Percentiles rank a stretch among this genome's conserved stretches.
These are phyloP conservation scores for Corythoichthys intestinalis DNA, from an alignment of 2,113 vertebrate species.

Conservation along the genomic window DNA sequence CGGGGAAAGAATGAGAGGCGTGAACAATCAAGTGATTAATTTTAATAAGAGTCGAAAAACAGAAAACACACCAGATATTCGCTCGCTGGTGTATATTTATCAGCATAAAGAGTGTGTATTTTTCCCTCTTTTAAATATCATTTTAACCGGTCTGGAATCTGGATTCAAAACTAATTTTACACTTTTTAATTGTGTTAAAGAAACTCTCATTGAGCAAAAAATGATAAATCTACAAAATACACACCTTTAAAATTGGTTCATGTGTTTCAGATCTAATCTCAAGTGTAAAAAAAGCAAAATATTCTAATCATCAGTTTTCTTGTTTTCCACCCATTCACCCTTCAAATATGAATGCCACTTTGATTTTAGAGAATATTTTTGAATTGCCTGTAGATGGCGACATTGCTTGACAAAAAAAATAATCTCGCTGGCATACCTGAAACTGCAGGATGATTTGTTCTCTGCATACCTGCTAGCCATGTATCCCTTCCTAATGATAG, in stretches of 20 bases:
- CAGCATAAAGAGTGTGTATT: slow-evolving; percentile 71
- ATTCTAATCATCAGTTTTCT: not conserved
- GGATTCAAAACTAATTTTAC: slow-evolving; percentile 72
- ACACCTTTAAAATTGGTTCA: not conserved
- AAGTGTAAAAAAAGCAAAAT: not conserved
- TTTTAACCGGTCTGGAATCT: slow-evolving; percentile 79
- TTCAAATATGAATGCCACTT: slow-evolving; percentile 23
- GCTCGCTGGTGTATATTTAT: not conserved
- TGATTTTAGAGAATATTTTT: not conserved
- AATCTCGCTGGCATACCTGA: slow-evolving; percentile 5
- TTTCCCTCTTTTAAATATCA: slow-evolving; percentile 47
- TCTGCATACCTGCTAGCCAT: slow-evolving; percentile 44
- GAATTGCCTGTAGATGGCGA: slow-evolving; percentile 88
- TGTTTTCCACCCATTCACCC: not conserved
- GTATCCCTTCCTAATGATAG: slow-evolving; percentile 51
- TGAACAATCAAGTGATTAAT: slow-evolving; percentile 71
- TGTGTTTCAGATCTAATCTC: not conserved
- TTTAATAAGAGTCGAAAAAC: slow-evolving; percentile 81
- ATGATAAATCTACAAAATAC: slow-evolving; percentile 20
- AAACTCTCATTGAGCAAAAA: slow-evolving; percentile 79
- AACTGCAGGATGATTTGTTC: slow-evolving; percentile 28
- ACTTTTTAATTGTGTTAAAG: slow-evolving; percentile 72
- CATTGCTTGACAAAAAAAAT: slow-evolving; percentile 78
- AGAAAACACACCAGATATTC: slow-evolving; percentile 78
- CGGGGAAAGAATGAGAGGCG: slow-evolving; percentile 53